Evolutionary conservation across 2,888 invertebrate genomes (phyloP), one percentile per base, ranked within the genome.

Genomic region (Amphimallon solstitiale): DNA sequence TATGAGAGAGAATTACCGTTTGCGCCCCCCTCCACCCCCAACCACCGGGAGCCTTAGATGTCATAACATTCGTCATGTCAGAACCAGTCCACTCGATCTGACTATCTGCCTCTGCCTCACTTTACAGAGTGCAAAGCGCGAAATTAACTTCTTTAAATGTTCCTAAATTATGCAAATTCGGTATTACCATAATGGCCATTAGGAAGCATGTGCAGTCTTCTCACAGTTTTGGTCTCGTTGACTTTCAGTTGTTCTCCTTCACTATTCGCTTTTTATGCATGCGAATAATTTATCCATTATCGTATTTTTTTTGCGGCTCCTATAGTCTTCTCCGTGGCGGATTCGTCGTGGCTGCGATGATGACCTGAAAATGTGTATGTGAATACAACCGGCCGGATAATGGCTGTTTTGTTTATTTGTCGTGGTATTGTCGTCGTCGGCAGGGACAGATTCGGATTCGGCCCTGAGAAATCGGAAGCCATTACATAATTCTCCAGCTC

Each of bases 101-200:
- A n/a, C n/a, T n/a, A n/a, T 63, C 63, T 51, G 63, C 37, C 62
- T 29, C 61, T 3, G 12, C 51, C 14, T 51, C 12, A 38, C 14
- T n/a, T n/a, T n/a, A n/a, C n/a, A n/a, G 37, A 17, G 38, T 40
- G 21, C 17, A 21, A 38, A 12, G 10, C 7, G 19, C 76, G 66
- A 70, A 72, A 73, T 75, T 77, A 79, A 77, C 78, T 79, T 76
- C 77, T 79, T 78, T 77, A 80, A 80, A 78, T 78, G 79, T 77
- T 79, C 79, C 77, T 77, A 78, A 81, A 80, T 78, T 82, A 82
- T 82, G 82, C 81, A 80, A 81, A 82, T 82, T 71, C 74, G 71
- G 56, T 70, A 80, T 81, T 81, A 81, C 80, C 82, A 82, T 81
- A 81, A 80, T 78, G 78, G 77, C 76, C 75, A 69, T 71, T 59